Evolutionary conservation across 2,113 vertebrate genomes (phyloP).

Genomic region (Lampris incognitus): DNA sequence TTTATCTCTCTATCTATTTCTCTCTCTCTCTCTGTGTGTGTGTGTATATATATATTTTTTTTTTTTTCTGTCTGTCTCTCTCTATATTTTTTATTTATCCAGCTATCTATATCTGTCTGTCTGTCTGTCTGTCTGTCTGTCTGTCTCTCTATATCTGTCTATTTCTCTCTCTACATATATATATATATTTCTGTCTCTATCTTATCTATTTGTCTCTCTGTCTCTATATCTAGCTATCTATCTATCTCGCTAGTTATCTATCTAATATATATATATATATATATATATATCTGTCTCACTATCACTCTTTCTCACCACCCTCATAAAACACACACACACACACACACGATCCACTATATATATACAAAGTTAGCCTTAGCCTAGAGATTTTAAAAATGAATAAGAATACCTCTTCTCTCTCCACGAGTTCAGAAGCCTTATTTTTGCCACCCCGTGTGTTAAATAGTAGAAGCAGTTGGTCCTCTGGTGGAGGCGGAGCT

Average conservation of each 20-base stretch:
- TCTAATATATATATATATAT: no score
- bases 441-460: conserved; percentile 8
- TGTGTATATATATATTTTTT: no score
- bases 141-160: background rate
- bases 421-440: conserved; percentile 31
- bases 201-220: no score
- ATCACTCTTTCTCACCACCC: background rate
- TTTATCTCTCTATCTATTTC: background rate
- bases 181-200: no score
- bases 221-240: no score
- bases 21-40: background rate
- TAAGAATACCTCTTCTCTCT: background rate
- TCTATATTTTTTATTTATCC: background rate
- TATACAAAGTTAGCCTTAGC: no score
- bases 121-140: background rate
- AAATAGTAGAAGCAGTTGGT: conserved; percentile 29
- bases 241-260: background rate
- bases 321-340: background rate
- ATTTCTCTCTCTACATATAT: background rate
- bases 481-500: conserved; percentile 16
- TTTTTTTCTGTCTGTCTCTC: no score
- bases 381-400: background rate
- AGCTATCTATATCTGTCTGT: background rate
- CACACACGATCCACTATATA: no score
- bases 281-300: background rate